These are phyloP conservation scores for Argyrosomus japonicus DNA, from an alignment of 2,113 vertebrate genomes.

Conservation along the genomic window DNA sequence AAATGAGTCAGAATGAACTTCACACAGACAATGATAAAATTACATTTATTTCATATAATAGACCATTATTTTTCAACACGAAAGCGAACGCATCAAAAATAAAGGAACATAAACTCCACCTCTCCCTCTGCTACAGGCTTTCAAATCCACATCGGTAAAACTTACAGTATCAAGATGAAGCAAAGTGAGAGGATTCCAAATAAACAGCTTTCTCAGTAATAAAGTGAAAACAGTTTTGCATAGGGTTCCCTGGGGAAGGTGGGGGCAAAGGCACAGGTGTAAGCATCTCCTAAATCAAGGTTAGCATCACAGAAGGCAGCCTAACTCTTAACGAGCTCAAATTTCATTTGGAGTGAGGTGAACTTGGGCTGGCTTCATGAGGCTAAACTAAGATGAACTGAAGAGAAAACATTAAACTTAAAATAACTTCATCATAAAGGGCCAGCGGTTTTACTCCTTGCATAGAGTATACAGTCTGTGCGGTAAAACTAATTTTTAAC, in stretches of 20 bases:
- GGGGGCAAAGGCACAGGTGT: constrained; percentile 49
- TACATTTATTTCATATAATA: constrained; percentile 84
- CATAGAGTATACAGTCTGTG: constrained; percentile 62
- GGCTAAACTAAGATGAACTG: constrained; percentile 20
- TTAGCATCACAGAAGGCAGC: constrained; percentile 16
- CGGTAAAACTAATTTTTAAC: constrained; percentile 61
- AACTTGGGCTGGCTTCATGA: constrained; percentile 7
- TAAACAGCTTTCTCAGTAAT: constrained; percentile 34
- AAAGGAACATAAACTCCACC: constrained; percentile 51
- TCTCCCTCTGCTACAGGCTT: constrained; percentile 38
- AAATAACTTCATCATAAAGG: constrained; percentile 53
- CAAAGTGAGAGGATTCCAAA: constrained; percentile 44
- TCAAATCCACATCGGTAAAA: constrained; percentile 33
- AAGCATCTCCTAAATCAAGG: constrained; percentile 26
- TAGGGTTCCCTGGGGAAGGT: constrained; percentile 49
- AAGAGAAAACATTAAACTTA: constrained; percentile 42
- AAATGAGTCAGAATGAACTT: constrained; percentile 4
- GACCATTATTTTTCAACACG: constrained; percentile 43
- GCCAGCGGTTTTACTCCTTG: constrained; percentile 47
- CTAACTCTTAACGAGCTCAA: not conserved
- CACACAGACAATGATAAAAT: constrained; percentile 76
- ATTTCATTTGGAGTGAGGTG: constrained; percentile 37
- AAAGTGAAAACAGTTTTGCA: constrained; percentile 66
- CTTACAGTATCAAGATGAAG: constrained; percentile 40
- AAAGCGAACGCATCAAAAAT: constrained; percentile 56